Percentiles rank a stretch among this genome's conserved stretches.
These are phyloP conservation scores for Lasioglossum leucozonium DNA, from an alignment of 2,888 invertebrate species.

Conservation along the genomic window DNA sequence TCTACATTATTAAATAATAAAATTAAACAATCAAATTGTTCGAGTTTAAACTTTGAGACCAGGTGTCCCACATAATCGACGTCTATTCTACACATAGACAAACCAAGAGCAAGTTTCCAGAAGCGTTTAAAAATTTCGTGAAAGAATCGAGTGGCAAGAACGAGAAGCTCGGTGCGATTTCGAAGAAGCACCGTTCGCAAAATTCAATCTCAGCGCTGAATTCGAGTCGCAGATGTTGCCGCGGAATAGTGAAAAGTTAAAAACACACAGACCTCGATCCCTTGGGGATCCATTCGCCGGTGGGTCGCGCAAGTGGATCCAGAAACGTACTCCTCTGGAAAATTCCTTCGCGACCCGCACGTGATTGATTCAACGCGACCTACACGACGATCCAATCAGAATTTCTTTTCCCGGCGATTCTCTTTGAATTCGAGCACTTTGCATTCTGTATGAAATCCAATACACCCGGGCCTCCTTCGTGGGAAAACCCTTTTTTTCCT, in stretches of 20 bases:
- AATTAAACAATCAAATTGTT: no score
- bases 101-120: background rate
- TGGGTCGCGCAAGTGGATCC: background rate
- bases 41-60: no score
- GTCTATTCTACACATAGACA: no score
- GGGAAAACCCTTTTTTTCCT: background rate
- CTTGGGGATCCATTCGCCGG: background rate
- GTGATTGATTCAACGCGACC: background rate
- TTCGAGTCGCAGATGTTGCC: background rate
- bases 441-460: background rate
- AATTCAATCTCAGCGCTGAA: background rate
- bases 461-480: background rate
- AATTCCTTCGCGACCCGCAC: background rate
- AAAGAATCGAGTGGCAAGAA: background rate
- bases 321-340: background rate
- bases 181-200: background rate
- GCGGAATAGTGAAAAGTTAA: background rate
- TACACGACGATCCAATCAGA: background rate
- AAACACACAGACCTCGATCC: background rate
- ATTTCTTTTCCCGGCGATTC: background rate
- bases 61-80: no score
- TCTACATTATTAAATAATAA: no score
- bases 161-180: background rate
- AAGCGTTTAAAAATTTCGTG: background rate
- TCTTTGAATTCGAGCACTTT: background rate